A percentile compares a stretch with the other conserved stretches of the same genome.
phyloP scores from a whole-genome alignment of 2,113 vertebrate genomes.

The Myotis lucifugus region DNA sequence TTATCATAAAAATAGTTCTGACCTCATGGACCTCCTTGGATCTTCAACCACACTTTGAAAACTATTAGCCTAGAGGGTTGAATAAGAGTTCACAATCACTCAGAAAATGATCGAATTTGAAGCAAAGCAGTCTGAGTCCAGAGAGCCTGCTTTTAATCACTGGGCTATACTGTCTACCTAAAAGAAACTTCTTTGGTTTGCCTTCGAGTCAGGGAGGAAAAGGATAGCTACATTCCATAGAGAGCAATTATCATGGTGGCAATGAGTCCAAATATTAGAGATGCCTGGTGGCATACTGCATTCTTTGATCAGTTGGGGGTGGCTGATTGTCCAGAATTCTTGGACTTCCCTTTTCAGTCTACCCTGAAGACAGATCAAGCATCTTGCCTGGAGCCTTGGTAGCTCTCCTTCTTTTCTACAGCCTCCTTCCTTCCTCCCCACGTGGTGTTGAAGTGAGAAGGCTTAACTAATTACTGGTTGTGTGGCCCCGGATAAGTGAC shows the following conservation, averaged over 20 bases:
- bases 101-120: slow-evolving; percentile 17
- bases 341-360: background rate
- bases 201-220: background rate
- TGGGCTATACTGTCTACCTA: background rate
- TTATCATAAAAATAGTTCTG: background rate
- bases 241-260: background rate
- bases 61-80: background rate
- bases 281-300: background rate
- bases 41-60: slow-evolving; percentile 18
- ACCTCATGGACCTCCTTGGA: background rate
- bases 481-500: background rate
- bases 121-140: background rate
- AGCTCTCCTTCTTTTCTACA: background rate
- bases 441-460: background rate
- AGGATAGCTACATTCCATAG: background rate
- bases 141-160: background rate
- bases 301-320: background rate
- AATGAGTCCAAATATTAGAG: background rate
- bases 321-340: background rate
- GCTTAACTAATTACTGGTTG: slow-evolving; percentile 4
- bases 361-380: background rate
- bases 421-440: background rate
- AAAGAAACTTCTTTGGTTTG: slow-evolving; percentile 19
- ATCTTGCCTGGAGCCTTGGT: background rate
- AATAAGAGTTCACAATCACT: slow-evolving; percentile 1